Percentiles rank a stretch among this genome's conserved stretches.
Conservation (phyloP, 2,113 vertebrate species). For the Gymnarchus niloticus region DNA sequence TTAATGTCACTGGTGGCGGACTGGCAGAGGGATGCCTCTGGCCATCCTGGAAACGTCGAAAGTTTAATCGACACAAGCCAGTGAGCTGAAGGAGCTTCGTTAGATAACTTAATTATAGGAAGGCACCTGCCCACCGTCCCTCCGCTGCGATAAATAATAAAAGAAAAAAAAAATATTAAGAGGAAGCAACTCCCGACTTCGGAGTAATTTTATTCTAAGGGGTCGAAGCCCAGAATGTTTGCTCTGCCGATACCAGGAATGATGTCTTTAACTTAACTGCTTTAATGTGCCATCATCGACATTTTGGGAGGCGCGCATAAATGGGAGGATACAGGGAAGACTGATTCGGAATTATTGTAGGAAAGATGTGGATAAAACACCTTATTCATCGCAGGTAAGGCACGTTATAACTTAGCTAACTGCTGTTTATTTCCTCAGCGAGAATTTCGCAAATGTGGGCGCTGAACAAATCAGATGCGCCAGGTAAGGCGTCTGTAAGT, state of each 20-base stretch:
- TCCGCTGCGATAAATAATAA: conserved; percentile 2
- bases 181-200: conserved; percentile 21
- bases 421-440: background rate
- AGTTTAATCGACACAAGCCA: conserved; percentile 56
- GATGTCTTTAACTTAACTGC: conserved; percentile 60
- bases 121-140: conserved; percentile 43
- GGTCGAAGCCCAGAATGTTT: conserved; percentile 57
- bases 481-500: background rate
- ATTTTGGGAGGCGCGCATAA: conserved; percentile 54
- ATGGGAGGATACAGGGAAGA: conserved; percentile 64
- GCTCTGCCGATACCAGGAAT: conserved; percentile 57
- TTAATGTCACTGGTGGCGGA: conserved; percentile 24
- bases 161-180: no score
- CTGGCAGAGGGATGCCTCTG: conserved; percentile 33
- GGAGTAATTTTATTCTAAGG: conserved; percentile 46
- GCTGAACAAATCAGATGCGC: background rate
- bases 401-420: conserved; percentile 8
- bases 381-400: conserved; percentile 68
- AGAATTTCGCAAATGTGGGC: background rate
- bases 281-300: conserved; percentile 44
- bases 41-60: conserved; percentile 49
- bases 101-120: conserved; percentile 25
- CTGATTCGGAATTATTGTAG: conserved; percentile 58
- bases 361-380: conserved; percentile 69
- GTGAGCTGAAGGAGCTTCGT: conserved; percentile 31